Evolutionary conservation across 2,797 vertebrate genomes (phyloP).

Genomic region (Spea hammondii): DNA sequence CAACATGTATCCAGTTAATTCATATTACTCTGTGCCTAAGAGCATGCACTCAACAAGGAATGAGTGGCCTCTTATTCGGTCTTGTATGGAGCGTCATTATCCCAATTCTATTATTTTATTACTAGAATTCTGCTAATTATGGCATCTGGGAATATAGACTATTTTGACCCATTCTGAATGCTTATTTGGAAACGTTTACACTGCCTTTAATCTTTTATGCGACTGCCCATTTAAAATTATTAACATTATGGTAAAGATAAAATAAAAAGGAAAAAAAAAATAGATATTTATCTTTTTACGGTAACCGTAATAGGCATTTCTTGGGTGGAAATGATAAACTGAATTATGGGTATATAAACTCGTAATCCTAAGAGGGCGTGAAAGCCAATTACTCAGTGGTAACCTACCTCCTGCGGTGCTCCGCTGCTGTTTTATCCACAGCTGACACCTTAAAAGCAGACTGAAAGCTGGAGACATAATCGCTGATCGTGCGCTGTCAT

Average conservation of each 20-base stretch:
- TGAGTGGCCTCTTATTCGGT: too few relatives aligned
- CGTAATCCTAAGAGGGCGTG: slow-evolving; percentile 30
- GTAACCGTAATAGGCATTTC: slow-evolving; percentile 27
- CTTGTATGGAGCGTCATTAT: too few relatives aligned
- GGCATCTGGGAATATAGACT: too few relatives aligned
- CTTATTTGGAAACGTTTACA: too few relatives aligned
- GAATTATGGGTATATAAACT: slow-evolving; percentile 38
- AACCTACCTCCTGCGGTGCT: slow-evolving; percentile 43
- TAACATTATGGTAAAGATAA: slow-evolving; percentile 13
- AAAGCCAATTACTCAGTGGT: slow-evolving; percentile 34
- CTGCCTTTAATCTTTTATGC: too few relatives aligned
- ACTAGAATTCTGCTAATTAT: too few relatives aligned
- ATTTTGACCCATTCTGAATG: too few relatives aligned
- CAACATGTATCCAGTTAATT: too few relatives aligned
- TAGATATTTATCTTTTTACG: slow-evolving; percentile 20
- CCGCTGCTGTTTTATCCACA: slow-evolving; percentile 2
- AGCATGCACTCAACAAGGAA: too few relatives aligned
- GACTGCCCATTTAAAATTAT: background rate
- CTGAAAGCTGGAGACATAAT: slow-evolving; percentile 37
- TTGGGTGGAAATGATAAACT: slow-evolving; percentile 12
- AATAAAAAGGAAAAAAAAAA: slow-evolving; percentile 28
- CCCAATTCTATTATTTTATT: too few relatives aligned
- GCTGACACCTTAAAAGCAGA: slow-evolving; percentile 49
- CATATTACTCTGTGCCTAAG: too few relatives aligned
- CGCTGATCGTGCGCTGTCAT: slow-evolving; percentile 35